A percentile compares a stretch with the other conserved stretches of the same genome.
phyloP scores from a whole-genome alignment of 1,140 invertebrate genomes.

The Pseudomyrmex cubaensis region DNA sequence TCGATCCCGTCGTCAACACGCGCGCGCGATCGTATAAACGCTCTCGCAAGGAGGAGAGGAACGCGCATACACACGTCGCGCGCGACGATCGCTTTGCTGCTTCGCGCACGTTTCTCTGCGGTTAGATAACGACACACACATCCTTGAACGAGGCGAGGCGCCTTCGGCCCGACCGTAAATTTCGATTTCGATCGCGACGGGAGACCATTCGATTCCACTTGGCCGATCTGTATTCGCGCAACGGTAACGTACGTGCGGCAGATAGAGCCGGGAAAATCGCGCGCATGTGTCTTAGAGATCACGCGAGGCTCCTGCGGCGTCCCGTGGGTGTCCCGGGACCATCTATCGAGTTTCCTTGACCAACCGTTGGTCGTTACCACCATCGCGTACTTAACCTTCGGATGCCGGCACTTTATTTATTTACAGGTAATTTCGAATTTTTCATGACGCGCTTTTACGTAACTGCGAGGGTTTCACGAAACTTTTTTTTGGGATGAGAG shows the following conservation, averaged over 20 bases:
- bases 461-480: neutral
- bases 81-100: slow-evolving; percentile 2
- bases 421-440: slow-evolving; percentile 40
- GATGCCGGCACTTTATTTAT: slow-evolving; percentile 49
- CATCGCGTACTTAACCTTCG: slow-evolving; percentile 43
- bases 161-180: slow-evolving; percentile 74
- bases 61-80: slow-evolving; percentile 20
- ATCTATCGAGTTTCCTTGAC: slow-evolving; percentile 54
- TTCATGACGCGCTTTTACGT: slow-evolving; percentile 5
- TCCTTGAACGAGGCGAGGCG: slow-evolving; percentile 70
- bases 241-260: slow-evolving; percentile 40
- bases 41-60: neutral
- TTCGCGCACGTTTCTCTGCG: slow-evolving; percentile 64
- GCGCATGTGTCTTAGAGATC: slow-evolving; percentile 60
- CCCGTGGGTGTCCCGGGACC: slow-evolving; percentile 47
- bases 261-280: slow-evolving; percentile 54
- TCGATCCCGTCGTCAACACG: slow-evolving; percentile 52
- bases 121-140: slow-evolving; percentile 53
- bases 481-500: no score
- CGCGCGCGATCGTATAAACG: neutral
- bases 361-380: slow-evolving; percentile 26
- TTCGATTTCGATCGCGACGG: slow-evolving; percentile 79
- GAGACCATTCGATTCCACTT: slow-evolving; percentile 79
- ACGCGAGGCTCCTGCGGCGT: slow-evolving; percentile 49
- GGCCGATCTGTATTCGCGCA: slow-evolving; percentile 64